phyloP scores from a whole-genome alignment of 2,797 vertebrate species.

The Tauraco hartlaubi region DNA sequence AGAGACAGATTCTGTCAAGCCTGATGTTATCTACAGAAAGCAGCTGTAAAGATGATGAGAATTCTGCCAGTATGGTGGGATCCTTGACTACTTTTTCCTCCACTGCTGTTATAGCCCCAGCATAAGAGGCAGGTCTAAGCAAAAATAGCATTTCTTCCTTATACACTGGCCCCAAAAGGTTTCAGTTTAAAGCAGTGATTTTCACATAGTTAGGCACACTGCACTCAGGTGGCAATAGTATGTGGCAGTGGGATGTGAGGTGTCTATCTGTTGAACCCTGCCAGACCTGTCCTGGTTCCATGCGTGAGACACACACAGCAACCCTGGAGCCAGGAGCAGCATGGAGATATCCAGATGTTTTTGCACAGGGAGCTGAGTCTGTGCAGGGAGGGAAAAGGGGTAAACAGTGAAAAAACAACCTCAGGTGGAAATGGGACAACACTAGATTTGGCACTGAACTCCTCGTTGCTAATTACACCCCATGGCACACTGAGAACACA shows the following conservation, averaged over 20 bases:
- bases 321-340: neutral
- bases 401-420: neutral
- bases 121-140: neutral
- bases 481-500: neutral
- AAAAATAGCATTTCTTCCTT: neutral
- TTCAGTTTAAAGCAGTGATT: neutral
- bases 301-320: neutral
- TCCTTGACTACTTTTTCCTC: neutral
- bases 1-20: neutral
- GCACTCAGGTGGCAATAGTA: neutral
- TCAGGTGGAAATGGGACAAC: neutral
- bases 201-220: neutral
- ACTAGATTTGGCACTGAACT: neutral
- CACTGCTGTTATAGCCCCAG: neutral
- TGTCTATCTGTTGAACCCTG: neutral
- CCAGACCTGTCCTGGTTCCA: neutral
- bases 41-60: neutral
- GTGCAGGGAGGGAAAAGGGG: neutral
- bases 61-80: neutral
- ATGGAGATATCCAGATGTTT: neutral
- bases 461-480: neutral
- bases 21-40: neutral
- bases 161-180: neutral
- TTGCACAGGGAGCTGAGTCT: neutral
- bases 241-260: neutral